These are phyloP conservation scores for Apis florea DNA, from an alignment of 1,140 invertebrate genomes.

Conservation along the genomic window DNA sequence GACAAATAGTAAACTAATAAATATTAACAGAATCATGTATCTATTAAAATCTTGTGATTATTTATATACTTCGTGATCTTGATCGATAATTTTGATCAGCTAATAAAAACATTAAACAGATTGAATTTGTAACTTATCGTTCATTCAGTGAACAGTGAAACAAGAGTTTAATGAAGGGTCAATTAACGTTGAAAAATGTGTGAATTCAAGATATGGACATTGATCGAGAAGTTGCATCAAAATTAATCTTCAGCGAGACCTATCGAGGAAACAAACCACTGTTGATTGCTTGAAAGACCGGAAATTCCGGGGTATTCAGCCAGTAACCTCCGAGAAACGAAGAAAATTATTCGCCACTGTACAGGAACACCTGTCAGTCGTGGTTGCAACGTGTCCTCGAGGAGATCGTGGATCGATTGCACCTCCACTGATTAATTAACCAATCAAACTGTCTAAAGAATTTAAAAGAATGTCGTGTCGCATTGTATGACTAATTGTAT, in stretches of 20 bases:
- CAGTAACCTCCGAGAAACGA: not conserved
- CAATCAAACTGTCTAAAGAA: not conserved
- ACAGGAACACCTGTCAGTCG: constrained; percentile 14
- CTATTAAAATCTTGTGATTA: too few species aligned
- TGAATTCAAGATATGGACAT: not conserved
- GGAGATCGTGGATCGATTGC: constrained; percentile 13
- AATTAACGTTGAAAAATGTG: constrained; percentile 12
- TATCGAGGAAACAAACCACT: too few species aligned
- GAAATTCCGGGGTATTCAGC: not conserved
- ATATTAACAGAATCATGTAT: too few species aligned
- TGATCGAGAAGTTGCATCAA: not conserved
- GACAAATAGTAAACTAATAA: too few species aligned
- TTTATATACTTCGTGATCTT: not conserved
- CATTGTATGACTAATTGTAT: constrained; percentile 5
- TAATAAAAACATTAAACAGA: not conserved
- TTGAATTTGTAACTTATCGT: not conserved
- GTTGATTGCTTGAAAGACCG: not conserved
- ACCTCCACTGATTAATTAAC: constrained; percentile 1
- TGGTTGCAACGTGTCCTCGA: not conserved
- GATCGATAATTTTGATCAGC: constrained; percentile 3
- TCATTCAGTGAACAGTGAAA: not conserved
- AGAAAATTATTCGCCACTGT: constrained; percentile 5
- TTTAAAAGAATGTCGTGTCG: not conserved
- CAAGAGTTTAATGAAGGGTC: not conserved
- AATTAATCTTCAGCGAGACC: not conserved